Percentiles rank a stretch among this genome's conserved stretches.
Evolutionary conservation across 2,113 vertebrate genomes (phyloP).

Genomic region (Rattus norvegicus): DNA sequence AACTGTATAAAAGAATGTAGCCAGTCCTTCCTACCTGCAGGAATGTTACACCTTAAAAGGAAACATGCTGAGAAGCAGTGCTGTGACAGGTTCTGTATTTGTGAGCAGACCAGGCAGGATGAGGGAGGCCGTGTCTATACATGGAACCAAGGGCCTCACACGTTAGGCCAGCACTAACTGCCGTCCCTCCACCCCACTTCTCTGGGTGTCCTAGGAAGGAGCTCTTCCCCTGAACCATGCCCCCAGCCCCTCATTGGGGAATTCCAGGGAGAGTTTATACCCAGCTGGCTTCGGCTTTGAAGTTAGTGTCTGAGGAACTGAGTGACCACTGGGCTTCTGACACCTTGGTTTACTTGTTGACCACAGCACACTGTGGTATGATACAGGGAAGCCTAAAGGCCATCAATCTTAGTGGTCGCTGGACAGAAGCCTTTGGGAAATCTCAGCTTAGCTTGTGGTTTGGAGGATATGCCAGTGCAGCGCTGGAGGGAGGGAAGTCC

Average conservation of each 20-base stretch:
- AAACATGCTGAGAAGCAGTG: not conserved
- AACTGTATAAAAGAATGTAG: not conserved
- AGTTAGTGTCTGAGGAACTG: not conserved
- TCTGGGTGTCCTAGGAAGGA: not conserved
- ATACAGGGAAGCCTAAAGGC: not conserved
- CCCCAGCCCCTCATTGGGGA: not conserved
- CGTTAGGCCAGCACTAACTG: not conserved
- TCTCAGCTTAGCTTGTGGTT: not conserved
- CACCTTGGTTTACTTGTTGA: not conserved
- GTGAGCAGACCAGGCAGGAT: not conserved
- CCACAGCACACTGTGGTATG: too few species aligned
- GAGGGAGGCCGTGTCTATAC: not conserved
- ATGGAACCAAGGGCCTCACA: not conserved
- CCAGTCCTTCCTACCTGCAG: too few species aligned
- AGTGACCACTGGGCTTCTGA: not conserved
- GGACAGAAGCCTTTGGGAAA: not conserved
- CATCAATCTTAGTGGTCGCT: not conserved
- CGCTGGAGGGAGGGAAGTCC: constrained; percentile 41
- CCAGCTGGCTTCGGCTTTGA: not conserved
- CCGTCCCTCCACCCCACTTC: not conserved
- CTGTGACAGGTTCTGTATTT: not conserved
- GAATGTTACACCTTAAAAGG: not conserved
- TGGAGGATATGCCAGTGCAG: not conserved
- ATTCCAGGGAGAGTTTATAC: not conserved
- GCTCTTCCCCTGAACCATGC: not conserved